A percentile compares a stretch with the other conserved stretches of the same genome.
Evolutionary conservation across 2,113 vertebrate genomes (phyloP).

Genomic region (Aptenodytes patagonicus): DNA sequence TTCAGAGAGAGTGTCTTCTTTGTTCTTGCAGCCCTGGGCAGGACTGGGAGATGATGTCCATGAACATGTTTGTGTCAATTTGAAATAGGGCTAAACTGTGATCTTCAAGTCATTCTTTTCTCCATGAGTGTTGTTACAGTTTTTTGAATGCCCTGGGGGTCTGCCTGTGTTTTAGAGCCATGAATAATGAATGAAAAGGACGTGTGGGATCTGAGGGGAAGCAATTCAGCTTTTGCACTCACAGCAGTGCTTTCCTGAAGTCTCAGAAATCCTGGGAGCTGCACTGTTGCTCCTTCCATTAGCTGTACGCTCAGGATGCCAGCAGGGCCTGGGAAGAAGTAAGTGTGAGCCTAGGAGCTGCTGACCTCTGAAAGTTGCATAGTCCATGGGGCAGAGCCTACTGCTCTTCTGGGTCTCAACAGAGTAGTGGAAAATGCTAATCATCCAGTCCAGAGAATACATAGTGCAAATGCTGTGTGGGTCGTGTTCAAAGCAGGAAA

Average conservation of each 20-base stretch:
- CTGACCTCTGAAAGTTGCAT: background rate
- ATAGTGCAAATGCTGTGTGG: background rate
- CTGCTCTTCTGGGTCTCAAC: background rate
- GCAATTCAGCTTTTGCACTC: background rate
- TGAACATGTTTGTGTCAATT: background rate
- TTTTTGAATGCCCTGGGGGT: background rate
- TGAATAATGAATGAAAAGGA: conserved; percentile 42
- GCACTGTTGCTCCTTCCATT: background rate
- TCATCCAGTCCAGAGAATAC: background rate
- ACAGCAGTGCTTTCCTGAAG: background rate
- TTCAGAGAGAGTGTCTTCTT: background rate
- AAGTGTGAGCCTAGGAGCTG: background rate
- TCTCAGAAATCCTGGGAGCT: background rate
- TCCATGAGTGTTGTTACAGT: background rate
- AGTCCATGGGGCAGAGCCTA: background rate
- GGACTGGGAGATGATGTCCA: background rate
- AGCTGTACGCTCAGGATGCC: background rate
- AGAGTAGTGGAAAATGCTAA: background rate
- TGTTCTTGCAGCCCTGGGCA: background rate
- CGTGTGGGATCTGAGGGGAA: background rate
- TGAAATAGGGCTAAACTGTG: background rate
- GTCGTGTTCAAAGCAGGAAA: background rate
- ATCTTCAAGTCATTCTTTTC: background rate
- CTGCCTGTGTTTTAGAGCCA: background rate
- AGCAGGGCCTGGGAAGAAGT: background rate